Percentiles rank a stretch among this genome's conserved stretches.
Conservation (phyloP, 92 coral and sea anemone genomes). For the Porites lobata region DNA sequence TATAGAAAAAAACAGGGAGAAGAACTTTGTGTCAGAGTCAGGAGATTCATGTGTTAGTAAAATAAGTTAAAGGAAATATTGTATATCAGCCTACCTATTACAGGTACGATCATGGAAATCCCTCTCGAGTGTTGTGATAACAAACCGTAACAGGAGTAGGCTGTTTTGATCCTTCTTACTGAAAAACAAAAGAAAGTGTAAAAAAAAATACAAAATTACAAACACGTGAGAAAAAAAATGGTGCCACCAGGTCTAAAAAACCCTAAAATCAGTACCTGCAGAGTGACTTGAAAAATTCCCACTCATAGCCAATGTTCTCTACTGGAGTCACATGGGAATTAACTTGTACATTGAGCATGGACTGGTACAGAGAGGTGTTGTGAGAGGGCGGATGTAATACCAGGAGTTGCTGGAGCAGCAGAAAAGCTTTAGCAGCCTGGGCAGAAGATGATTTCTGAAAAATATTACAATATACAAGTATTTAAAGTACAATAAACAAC, state of each 20-base stretch:
- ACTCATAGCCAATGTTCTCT: conserved; percentile 39
- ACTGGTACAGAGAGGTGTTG: conserved; percentile 62
- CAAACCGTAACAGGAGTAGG: conserved; percentile 71
- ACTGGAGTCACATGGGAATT: conserved; percentile 10
- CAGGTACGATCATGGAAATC: conserved; percentile 55
- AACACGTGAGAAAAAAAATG: not conserved
- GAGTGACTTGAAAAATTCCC: conserved; percentile 60
- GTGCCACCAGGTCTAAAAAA: not conserved
- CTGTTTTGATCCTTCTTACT: conserved; percentile 68
- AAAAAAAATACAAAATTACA: too few species aligned
- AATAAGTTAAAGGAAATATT: not conserved
- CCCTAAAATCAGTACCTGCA: conserved; percentile 11
- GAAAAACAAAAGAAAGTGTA: conserved; percentile 12
- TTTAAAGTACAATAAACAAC: not conserved
- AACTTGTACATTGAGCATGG: conserved; percentile 49
- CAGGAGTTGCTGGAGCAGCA: conserved; percentile 69
- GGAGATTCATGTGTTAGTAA: not conserved
- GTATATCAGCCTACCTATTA: not conserved
- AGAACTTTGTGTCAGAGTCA: not conserved
- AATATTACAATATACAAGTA: too few species aligned
- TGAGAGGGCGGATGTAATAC: conserved; percentile 71
- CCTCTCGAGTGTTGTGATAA: conserved; percentile 67
- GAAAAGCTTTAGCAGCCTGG: conserved; percentile 68
- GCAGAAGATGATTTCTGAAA: conserved; percentile 72
- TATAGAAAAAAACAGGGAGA: too few species aligned